These are phyloP conservation scores for Psilanteris sp. DNA, from an alignment of 1,140 invertebrate species.

Conservation along the genomic window DNA sequence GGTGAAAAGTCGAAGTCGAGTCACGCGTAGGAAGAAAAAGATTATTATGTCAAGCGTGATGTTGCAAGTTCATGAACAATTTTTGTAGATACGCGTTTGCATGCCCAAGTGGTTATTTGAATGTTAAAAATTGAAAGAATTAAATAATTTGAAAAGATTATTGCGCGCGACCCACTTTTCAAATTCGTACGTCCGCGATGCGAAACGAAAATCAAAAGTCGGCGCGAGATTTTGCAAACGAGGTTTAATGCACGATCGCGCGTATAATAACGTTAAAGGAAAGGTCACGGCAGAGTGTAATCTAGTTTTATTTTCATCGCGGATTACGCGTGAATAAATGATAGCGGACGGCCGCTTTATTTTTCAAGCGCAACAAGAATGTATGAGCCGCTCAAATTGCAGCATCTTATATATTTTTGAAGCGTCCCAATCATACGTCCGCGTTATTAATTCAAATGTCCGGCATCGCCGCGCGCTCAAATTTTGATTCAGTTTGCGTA, in stretches of 20 bases:
- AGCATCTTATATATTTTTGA: no score
- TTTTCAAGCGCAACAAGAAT: no score
- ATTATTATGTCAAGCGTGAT: conserved; percentile 4
- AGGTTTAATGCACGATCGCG: conserved; percentile 19
- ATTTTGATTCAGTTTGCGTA: no score
- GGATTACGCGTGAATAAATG: conserved; percentile 32
- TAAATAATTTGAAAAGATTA: background rate
- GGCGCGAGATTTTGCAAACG: background rate
- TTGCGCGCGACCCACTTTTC: background rate
- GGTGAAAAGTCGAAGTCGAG: conserved; percentile 4
- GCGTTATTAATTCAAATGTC: no score
- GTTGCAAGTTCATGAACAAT: conserved; percentile 24
- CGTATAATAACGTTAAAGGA: conserved; percentile 11
- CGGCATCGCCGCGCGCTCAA: no score
- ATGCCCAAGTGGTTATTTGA: background rate
- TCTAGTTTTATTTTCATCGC: conserved; percentile 38
- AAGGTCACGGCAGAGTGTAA: conserved; percentile 25
- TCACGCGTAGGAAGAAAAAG: conserved; percentile 6
- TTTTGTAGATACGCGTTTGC: background rate
- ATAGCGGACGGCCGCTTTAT: conserved; percentile 1
- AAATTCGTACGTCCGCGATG: background rate
- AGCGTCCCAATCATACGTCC: no score
- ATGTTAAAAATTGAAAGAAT: background rate
- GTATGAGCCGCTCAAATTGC: no score
- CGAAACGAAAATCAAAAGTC: conserved; percentile 2